These are phyloP conservation scores for Autographa pulchrina DNA, from an alignment of 2,888 invertebrate species.

Conservation along the genomic window DNA sequence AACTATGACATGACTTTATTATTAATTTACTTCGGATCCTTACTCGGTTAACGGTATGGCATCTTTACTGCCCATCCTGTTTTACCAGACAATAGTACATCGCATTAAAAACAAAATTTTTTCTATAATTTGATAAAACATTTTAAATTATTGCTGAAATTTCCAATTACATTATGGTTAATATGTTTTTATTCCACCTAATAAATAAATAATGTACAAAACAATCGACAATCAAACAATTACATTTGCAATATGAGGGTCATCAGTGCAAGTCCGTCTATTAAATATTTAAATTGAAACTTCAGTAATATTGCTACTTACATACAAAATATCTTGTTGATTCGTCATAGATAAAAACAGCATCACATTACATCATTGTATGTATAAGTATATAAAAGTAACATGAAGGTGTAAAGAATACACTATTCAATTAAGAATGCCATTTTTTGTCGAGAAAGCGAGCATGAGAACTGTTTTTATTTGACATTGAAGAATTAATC, in stretches of 20 bases:
- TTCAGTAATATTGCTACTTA: neutral
- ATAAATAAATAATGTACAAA: too few species aligned
- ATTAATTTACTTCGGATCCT: too few species aligned
- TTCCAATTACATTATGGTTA: too few species aligned
- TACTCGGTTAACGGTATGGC: too few species aligned
- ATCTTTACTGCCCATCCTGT: too few species aligned
- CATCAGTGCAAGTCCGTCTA: neutral
- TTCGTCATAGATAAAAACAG: constrained; percentile 6
- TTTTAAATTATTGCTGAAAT: too few species aligned
- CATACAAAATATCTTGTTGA: neutral
- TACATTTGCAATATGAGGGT: neutral
- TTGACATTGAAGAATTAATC: constrained; percentile 46
- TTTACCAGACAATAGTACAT: too few species aligned
- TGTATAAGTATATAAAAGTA: constrained; percentile 9
- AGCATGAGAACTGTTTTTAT: constrained; percentile 55
- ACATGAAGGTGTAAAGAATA: constrained; percentile 32
- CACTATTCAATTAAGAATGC: constrained; percentile 40
- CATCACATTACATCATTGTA: constrained; percentile 7
- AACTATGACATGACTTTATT: too few species aligned
- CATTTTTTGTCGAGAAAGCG: constrained; percentile 53
- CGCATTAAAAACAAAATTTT: too few species aligned
- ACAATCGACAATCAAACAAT: neutral
- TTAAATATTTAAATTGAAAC: neutral
- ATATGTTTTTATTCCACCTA: too few species aligned
- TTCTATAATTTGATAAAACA: too few species aligned